phyloP scores from a whole-genome alignment of 1,140 invertebrate genomes.

The Lanistes nyassanus region DNA sequence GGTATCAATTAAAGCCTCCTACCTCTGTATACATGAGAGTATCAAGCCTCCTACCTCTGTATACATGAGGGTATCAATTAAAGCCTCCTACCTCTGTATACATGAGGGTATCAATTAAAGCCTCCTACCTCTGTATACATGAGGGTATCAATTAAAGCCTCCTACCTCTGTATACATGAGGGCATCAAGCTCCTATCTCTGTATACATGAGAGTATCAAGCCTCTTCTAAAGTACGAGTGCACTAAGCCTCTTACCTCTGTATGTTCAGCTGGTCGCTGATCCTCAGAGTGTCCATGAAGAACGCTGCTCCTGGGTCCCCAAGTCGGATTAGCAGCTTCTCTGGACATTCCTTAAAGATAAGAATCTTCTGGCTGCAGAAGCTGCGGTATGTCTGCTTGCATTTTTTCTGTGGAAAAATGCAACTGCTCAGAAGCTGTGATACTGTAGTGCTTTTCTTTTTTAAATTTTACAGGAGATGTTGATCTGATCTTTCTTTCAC shows the following conservation, averaged over 20 bases:
- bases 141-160: neutral
- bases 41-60: too few relatives aligned
- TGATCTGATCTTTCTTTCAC: neutral
- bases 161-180: too few relatives aligned
- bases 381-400: neutral
- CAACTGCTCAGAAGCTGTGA: neutral
- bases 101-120: neutral
- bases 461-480: neutral
- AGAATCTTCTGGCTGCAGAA: conserved; percentile 17
- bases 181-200: too few relatives aligned
- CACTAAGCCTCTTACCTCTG: neutral
- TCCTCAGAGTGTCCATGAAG: neutral
- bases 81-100: too few relatives aligned
- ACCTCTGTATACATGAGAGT: too few relatives aligned
- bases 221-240: too few relatives aligned
- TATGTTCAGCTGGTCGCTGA: neutral
- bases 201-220: too few relatives aligned
- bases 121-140: neutral
- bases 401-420: neutral
- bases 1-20: too few relatives aligned
- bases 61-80: too few relatives aligned
- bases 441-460: neutral
- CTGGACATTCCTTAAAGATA: neutral
- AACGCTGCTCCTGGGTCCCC: conserved; percentile 6
- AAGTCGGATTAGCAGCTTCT: neutral